phyloP scores from a whole-genome alignment of 1,140 invertebrate species.

The Branchinecta lynchi region DNA sequence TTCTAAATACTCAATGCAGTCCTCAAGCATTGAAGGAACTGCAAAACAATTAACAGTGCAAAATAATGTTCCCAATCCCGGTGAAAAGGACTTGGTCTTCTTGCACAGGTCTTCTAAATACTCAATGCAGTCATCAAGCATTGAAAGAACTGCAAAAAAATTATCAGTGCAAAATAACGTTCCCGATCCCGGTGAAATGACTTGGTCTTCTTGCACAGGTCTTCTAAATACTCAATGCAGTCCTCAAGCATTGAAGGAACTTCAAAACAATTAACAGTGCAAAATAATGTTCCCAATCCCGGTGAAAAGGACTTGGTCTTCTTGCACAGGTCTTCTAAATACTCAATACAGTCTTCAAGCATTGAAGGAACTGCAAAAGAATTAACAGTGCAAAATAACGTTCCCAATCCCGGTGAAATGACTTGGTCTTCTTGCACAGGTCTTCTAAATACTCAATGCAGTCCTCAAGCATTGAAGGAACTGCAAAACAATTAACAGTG shows the following conservation, averaged over 20 bases:
- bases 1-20: slow-evolving; percentile 69
- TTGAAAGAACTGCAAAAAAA: slow-evolving; percentile 55
- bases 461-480: slow-evolving; percentile 83
- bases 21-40: slow-evolving; percentile 85
- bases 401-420: slow-evolving; percentile 36
- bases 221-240: slow-evolving; percentile 63
- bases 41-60: slow-evolving; percentile 29
- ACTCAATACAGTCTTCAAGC: slow-evolving; percentile 77
- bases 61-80: no score
- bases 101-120: slow-evolving; percentile 53
- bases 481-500: slow-evolving; percentile 37
- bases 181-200: slow-evolving; percentile 37
- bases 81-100: slow-evolving; percentile 43
- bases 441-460: slow-evolving; percentile 63
- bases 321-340: slow-evolving; percentile 49
- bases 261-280: slow-evolving; percentile 34
- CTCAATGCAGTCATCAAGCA: slow-evolving; percentile 78
- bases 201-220: slow-evolving; percentile 37
- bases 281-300: not conserved
- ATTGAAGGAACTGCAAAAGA: slow-evolving; percentile 62
- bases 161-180: slow-evolving; percentile 5
- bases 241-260: slow-evolving; percentile 86
- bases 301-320: slow-evolving; percentile 43
- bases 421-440: slow-evolving; percentile 36
- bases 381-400: slow-evolving; percentile 10